These are phyloP conservation scores for Parnassius orleans DNA, from an alignment of 2,888 invertebrate species.

Conservation along the genomic window DNA sequence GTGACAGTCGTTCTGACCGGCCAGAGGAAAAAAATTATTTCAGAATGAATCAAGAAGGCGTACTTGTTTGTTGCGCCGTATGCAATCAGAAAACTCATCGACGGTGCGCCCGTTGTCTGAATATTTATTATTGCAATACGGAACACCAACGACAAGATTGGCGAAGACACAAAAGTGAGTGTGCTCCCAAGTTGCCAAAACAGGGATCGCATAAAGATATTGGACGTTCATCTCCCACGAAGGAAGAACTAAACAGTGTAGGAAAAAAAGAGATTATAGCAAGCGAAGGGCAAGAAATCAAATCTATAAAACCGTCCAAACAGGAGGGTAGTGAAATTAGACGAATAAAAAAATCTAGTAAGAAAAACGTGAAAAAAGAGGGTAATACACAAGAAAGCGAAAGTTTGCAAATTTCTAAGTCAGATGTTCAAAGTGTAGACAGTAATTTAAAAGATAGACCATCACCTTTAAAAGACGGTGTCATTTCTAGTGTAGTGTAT, in stretches of 20 bases:
- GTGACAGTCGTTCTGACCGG: constrained; percentile 49
- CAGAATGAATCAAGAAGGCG: constrained; percentile 76
- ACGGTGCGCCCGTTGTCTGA: constrained; percentile 88
- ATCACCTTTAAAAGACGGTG: constrained; percentile 49
- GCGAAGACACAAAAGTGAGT: constrained; percentile 86
- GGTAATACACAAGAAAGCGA: constrained; percentile 49
- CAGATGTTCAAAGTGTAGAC: constrained; percentile 32
- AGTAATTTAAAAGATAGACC: constrained; percentile 29
- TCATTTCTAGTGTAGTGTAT: constrained; percentile 74
- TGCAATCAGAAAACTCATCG: constrained; percentile 84
- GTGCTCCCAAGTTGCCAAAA: constrained; percentile 70
- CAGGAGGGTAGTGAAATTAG: constrained; percentile 46
- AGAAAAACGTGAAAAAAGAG: constrained; percentile 53
- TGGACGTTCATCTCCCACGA: constrained; percentile 44
- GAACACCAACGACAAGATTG: constrained; percentile 90
- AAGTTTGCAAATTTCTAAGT: constrained; percentile 45
- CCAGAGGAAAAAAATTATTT: constrained; percentile 54
- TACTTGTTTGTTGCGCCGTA: constrained; percentile 78
- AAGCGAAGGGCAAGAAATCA: constrained; percentile 36
- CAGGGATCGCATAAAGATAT: constrained; percentile 50
- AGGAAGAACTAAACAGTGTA: constrained; percentile 48
- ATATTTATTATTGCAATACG: constrained; percentile 88
- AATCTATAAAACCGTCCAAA: constrained; percentile 26
- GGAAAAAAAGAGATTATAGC: constrained; percentile 41
- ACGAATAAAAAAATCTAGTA: constrained; percentile 53